Evolutionary conservation across 1,140 invertebrate species (phyloP), one percentile per base, ranked within the genome.

Genomic region (Laodelphax striatellus): DNA sequence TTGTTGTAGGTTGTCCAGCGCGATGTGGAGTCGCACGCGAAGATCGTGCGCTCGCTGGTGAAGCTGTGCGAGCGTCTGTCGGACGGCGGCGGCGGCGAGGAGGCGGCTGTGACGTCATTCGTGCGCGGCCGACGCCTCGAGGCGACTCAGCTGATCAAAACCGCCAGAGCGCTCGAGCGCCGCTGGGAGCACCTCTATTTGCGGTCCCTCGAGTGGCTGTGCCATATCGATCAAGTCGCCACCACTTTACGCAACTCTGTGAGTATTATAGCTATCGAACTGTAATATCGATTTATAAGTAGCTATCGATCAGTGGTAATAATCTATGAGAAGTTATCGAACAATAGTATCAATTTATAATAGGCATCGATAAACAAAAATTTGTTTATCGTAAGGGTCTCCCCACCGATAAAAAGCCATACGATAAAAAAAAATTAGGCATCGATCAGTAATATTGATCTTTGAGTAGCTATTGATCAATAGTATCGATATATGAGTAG

Each of bases 151-250:
- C 63, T 61, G 24, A 52, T 60, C 16, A 44, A 60, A 65, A 72
- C 69, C 65, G 79, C 76, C 62, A 72, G 73, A 56, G 84, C 82
- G 28, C 75, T 94, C 50, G 87, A 94, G 73, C 77, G 85, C 50
- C 85, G 89, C 67, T 94, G 90, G 88, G 90, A 94, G 72, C 80
- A 87, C 62, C 78, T 94, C 59, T 94, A 90, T 78, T 75, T 95
- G 66, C 79, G 87, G 63, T 86, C 88, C 19, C 79, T 94, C 67
- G 92, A 95, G 80, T 90, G 91, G 84, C 88, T 92, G 75, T 90
- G 87, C 73, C 80, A 86, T 68, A 77, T 91, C 63, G 88, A 90
- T 71, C 79, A 80, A 60, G 16, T 50, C 46, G 46, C 46, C 46
- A 50, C 8, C 16, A 17, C 16, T 19, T 19, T 50, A 9, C 6